phyloP scores from a whole-genome alignment of 23 tunicate genomes.

The Halocynthia roretzi region DNA sequence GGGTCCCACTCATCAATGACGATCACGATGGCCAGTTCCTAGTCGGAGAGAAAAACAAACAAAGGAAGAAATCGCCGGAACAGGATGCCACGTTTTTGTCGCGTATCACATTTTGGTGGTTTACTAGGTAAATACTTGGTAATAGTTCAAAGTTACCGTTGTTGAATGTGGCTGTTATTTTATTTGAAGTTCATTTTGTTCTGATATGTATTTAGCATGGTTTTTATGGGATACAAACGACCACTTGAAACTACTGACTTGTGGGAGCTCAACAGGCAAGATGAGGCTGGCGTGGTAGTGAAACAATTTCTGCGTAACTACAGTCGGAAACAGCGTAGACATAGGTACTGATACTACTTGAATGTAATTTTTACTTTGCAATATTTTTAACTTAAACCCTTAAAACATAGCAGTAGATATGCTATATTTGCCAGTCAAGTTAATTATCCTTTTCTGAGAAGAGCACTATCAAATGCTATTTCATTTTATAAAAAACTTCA shows the following conservation, averaged over 20 bases:
- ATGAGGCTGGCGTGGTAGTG: constrained; percentile 22
- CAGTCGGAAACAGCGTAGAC: constrained; percentile 32
- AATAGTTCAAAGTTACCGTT: too few species aligned
- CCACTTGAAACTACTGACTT: constrained; percentile 41
- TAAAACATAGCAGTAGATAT: too few species aligned
- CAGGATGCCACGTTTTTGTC: constrained; percentile 47
- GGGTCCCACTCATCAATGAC: not conserved
- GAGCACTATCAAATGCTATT: too few species aligned
- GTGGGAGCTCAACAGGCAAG: constrained; percentile 37
- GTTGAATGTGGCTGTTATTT: too few species aligned
- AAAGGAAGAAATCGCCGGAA: constrained; percentile 26
- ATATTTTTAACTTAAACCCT: too few species aligned
- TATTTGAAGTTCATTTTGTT: too few species aligned
- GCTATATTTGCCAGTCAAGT: too few species aligned
- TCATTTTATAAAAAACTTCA: too few species aligned
- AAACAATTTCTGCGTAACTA: constrained; percentile 47
- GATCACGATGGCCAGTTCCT: too few species aligned
- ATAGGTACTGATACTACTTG: not conserved
- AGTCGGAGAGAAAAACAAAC: not conserved
- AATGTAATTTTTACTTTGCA: too few species aligned
- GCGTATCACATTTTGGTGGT: constrained; percentile 56
- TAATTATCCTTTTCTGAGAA: too few species aligned
- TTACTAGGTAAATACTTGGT: constrained; percentile 23
- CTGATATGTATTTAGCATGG: constrained; percentile 27
- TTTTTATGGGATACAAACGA: constrained; percentile 46